A percentile compares a stretch with the other conserved stretches of the same genome.
phyloP scores from a whole-genome alignment of 2,888 invertebrate species.

The Phyto melanocephala region DNA sequence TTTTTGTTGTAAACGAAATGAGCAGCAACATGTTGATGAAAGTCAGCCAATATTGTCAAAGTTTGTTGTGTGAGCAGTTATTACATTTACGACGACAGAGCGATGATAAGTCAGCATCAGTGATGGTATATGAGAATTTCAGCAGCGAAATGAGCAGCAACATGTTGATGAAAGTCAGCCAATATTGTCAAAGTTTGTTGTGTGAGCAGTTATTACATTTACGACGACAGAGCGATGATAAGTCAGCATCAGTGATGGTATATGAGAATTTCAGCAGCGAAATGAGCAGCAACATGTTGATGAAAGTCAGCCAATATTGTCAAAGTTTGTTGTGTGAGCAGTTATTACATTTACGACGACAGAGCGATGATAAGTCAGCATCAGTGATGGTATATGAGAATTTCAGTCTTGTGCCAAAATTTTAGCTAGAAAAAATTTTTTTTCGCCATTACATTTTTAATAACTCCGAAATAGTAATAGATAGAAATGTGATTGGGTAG shows the following conservation, averaged over 20 bases:
- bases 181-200: conserved; percentile 22
- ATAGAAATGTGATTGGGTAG: no score
- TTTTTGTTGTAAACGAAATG: conserved; percentile 12
- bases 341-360: neutral
- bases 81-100: neutral
- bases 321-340: neutral
- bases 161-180: neutral
- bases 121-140: no score
- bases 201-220: neutral
- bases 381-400: no score
- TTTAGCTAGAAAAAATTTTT: no score
- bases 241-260: no score
- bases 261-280: no score
- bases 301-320: neutral
- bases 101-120: neutral
- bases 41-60: conserved; percentile 16
- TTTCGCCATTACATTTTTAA: no score
- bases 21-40: conserved; percentile 14
- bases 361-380: neutral
- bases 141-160: conserved; percentile 24
- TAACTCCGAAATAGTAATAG: no score
- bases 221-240: neutral
- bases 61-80: neutral
- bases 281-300: conserved; percentile 23
- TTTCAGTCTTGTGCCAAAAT: no score